Evolutionary conservation across 2,113 vertebrate species (phyloP).

Genomic region (Bucco capensis): DNA sequence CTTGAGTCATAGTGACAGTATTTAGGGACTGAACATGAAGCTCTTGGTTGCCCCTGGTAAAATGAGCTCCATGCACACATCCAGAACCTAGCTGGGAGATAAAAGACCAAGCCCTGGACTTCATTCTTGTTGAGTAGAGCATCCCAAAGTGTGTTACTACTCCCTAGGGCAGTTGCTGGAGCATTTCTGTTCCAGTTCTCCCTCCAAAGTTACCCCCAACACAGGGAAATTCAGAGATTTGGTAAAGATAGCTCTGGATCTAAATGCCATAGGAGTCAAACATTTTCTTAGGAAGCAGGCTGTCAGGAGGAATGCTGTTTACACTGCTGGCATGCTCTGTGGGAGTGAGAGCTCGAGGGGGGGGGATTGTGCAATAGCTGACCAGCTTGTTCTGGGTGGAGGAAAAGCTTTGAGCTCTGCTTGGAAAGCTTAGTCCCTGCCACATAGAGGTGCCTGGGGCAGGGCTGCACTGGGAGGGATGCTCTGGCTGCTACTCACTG

Average conservation of each 20-base stretch:
- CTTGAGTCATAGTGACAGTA: not conserved
- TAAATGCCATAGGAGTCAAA: not conserved
- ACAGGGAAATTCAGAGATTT: not conserved
- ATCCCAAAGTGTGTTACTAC: accelerated
- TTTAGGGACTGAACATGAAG: not conserved
- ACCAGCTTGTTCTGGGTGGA: accelerated
- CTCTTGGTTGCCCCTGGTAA: not conserved
- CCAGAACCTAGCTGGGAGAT: not conserved
- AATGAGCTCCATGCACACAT: accelerated
- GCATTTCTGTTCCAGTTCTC: not conserved
- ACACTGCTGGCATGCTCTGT: accelerated
- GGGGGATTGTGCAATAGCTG: not conserved
- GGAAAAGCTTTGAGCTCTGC: not conserved
- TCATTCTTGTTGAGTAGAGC: not conserved
- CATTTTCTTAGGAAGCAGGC: not conserved
- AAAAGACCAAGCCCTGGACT: not conserved
- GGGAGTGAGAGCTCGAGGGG: not conserved
- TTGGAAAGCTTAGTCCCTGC: accelerated
- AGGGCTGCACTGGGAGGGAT: accelerated
- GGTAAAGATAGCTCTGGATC: not conserved
- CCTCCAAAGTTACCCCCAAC: not conserved
- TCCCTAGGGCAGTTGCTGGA: not conserved
- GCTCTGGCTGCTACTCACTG: not conserved
- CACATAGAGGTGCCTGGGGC: not conserved
- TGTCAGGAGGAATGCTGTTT: not conserved